Conservation (phyloP, 2,888 invertebrate species). For the Urechis unicinctus region DNA sequence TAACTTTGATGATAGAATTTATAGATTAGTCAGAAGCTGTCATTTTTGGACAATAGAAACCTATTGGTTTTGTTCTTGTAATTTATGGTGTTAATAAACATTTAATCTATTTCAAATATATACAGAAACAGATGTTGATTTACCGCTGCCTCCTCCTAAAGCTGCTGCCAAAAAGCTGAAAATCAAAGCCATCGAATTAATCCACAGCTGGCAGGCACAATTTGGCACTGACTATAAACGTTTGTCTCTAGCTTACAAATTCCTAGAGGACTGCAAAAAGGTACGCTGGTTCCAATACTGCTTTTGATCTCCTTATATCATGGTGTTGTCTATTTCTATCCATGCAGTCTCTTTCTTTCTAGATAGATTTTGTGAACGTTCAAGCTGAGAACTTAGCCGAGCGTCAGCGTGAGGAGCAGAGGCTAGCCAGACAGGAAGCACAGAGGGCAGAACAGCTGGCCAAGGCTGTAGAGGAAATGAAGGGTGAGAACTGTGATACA, state of each 20-base stretch:
- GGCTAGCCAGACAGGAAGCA: conserved; percentile 31
- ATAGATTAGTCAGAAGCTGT: no score
- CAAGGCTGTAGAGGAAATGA: background rate
- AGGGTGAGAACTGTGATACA: conserved; percentile 8
- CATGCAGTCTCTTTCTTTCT: conserved; percentile 1
- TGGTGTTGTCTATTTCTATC: background rate
- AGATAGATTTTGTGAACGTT: conserved; percentile 50
- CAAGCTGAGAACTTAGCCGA: conserved; percentile 41
- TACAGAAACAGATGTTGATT: conserved; percentile 46
- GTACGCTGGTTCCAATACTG: conserved; percentile 18
- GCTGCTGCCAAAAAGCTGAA: conserved; percentile 52
- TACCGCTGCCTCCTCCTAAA: conserved; percentile 55
- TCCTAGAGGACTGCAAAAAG: conserved; percentile 50
- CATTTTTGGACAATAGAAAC: background rate
- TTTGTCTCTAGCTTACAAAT: conserved; percentile 52
- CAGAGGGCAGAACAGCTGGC: conserved; percentile 29
- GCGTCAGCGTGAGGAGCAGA: conserved; percentile 34
- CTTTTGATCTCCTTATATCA: background rate
- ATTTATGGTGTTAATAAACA: no score
- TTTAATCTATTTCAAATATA: no score
- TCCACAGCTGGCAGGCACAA: conserved; percentile 54
- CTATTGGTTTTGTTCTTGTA: background rate
- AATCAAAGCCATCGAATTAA: conserved; percentile 47
- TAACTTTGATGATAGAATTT: no score
- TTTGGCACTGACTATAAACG: conserved; percentile 53